A percentile compares a stretch with the other conserved stretches of the same genome.
phyloP scores from a whole-genome alignment of 1,140 invertebrate genomes.

The Brachionus plicatilis region DNA sequence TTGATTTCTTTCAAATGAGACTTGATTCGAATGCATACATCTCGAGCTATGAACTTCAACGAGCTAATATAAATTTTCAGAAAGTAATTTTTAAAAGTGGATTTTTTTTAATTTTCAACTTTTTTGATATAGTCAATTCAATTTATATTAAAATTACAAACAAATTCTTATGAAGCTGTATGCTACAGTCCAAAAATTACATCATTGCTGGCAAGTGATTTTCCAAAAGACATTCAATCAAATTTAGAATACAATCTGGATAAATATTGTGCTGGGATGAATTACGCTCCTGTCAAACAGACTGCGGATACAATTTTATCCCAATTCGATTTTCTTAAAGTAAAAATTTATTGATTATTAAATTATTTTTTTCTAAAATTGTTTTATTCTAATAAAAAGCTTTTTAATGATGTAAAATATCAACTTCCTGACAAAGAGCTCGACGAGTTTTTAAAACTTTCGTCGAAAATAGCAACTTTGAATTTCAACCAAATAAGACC shows the following conservation, averaged over 20 bases:
- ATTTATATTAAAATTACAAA: constrained; percentile 11
- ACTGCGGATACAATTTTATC: not conserved
- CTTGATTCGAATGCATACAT: constrained; percentile 25
- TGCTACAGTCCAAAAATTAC: constrained; percentile 33
- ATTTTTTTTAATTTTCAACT: not conserved
- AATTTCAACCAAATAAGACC: not conserved
- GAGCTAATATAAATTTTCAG: constrained; percentile 10
- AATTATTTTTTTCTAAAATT: not conserved
- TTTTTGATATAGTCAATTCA: not conserved
- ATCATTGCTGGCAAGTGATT: not conserved
- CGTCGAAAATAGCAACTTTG: not conserved
- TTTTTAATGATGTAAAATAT: constrained; percentile 5
- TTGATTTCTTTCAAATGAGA: constrained; percentile 13
- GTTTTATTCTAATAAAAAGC: not conserved
- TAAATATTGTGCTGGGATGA: not conserved
- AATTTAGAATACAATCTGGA: constrained; percentile 25
- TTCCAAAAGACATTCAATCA: constrained; percentile 5
- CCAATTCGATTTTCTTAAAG: not conserved
- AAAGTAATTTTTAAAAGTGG: not conserved
- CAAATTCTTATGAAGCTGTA: not conserved
- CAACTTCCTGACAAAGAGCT: not conserved
- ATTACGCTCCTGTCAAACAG: not conserved
- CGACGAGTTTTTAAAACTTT: not conserved
- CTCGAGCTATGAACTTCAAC: not conserved
- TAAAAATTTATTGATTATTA: not conserved